Evolutionary conservation across 2,797 vertebrate species (phyloP).

Genomic region (Arremon brunneinucha): DNA sequence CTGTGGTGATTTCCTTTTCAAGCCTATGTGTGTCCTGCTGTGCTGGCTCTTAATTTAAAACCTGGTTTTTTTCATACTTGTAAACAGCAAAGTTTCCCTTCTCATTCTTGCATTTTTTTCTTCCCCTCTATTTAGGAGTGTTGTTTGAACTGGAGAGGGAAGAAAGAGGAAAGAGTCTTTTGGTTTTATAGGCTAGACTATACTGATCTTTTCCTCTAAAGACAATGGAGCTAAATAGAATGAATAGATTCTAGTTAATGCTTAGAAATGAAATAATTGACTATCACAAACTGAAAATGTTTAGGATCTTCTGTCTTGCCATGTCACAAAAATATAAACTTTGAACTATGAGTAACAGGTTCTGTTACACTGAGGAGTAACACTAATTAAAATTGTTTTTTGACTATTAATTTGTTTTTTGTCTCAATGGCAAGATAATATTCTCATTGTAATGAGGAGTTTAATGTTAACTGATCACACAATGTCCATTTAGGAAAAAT

Average conservation of each 20-base stretch:
- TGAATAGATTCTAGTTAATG: background rate
- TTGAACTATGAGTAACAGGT: background rate
- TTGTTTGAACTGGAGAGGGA: background rate
- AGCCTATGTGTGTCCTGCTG: background rate
- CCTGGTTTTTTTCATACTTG: background rate
- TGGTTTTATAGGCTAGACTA: background rate
- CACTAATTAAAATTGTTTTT: background rate
- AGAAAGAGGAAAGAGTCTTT: background rate
- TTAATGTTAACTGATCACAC: background rate
- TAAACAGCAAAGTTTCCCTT: background rate
- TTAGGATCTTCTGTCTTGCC: background rate
- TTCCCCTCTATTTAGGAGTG: background rate
- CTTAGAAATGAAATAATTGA: background rate
- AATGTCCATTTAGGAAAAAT: background rate
- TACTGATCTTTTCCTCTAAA: background rate
- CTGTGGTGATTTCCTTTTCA: background rate
- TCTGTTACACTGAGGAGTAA: background rate
- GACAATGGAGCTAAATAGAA: background rate
- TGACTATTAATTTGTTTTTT: background rate
- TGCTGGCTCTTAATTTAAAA: background rate
- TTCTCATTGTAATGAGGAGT: background rate
- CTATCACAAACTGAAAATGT: background rate
- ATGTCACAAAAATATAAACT: background rate
- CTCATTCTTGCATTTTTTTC: background rate
- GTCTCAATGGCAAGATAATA: background rate